phyloP scores from a whole-genome alignment of 2,113 vertebrate genomes.

The Pao palembangensis region DNA sequence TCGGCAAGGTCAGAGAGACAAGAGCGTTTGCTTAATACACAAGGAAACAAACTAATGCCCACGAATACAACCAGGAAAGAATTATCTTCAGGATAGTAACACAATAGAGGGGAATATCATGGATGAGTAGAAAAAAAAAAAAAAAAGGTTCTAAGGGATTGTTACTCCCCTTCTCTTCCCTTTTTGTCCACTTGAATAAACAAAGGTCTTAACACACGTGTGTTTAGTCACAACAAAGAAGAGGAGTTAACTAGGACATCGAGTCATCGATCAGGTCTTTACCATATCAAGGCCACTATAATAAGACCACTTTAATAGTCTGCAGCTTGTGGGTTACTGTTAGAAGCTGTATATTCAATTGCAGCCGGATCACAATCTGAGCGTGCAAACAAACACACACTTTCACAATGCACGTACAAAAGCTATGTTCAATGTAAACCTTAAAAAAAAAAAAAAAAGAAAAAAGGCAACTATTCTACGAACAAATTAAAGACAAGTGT shows the following conservation, averaged over 20 bases:
- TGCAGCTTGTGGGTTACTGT: slow-evolving; percentile 49
- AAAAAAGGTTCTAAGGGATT: slow-evolving; percentile 24
- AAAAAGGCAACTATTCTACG: slow-evolving; percentile 41
- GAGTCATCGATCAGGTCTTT: slow-evolving; percentile 53
- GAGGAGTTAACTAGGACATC: slow-evolving; percentile 35
- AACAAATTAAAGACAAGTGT: slow-evolving; percentile 23
- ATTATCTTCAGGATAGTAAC: slow-evolving; percentile 50
- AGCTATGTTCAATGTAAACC: slow-evolving; percentile 65
- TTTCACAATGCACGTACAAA: slow-evolving; percentile 16
- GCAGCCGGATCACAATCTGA: slow-evolving; percentile 54
- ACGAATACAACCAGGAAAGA: slow-evolving; percentile 69
- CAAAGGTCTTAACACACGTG: slow-evolving; percentile 39
- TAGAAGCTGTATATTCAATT: slow-evolving; percentile 56
- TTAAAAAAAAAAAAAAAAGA: slow-evolving; percentile 34
- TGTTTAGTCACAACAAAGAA: slow-evolving; percentile 20
- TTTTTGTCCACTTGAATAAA: slow-evolving; percentile 76
- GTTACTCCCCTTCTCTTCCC: slow-evolving; percentile 64
- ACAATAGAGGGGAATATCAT: slow-evolving; percentile 66
- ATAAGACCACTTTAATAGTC: slow-evolving; percentile 72
- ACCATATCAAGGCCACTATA: slow-evolving; percentile 74
- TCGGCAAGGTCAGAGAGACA: slow-evolving; percentile 57
- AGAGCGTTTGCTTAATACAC: slow-evolving; percentile 59
- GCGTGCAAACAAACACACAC: slow-evolving; percentile 32
- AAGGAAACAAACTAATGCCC: slow-evolving; percentile 79
- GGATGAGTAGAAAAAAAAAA: slow-evolving; percentile 16